Evolutionary conservation across 2,888 invertebrate genomes (phyloP).

Genomic region (Liposcelis brunnea): DNA sequence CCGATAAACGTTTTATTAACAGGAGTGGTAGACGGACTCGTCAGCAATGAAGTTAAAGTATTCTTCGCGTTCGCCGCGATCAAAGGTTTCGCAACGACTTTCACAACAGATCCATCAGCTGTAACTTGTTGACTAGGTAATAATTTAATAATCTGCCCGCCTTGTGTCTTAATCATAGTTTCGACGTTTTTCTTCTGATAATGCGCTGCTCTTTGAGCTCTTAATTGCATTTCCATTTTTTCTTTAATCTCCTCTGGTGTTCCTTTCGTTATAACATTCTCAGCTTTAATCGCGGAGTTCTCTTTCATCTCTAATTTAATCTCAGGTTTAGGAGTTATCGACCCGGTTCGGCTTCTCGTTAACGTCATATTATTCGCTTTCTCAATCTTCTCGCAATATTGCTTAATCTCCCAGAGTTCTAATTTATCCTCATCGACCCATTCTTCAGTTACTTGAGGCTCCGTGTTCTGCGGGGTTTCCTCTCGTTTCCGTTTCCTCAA

Average conservation of each 20-base stretch:
- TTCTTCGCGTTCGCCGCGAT: conserved; percentile 28
- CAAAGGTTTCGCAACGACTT: conserved; percentile 40
- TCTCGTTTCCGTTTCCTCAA: conserved; percentile 81
- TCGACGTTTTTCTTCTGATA: conserved; percentile 70
- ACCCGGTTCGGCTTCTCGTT: conserved; percentile 10
- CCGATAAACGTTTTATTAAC: conserved; percentile 50
- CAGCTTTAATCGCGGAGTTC: conserved; percentile 7
- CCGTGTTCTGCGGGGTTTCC: conserved; percentile 85
- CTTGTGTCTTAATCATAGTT: conserved; percentile 25
- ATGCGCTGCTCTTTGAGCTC: conserved; percentile 73
- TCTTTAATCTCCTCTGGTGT: conserved; percentile 65
- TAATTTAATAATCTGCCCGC: conserved; percentile 34
- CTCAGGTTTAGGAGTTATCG: conserved; percentile 10
- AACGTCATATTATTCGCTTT: conserved; percentile 9
- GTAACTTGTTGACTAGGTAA: conserved; percentile 23
- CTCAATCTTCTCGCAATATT: conserved; percentile 58
- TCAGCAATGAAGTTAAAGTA: conserved; percentile 43
- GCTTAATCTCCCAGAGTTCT: conserved; percentile 91
- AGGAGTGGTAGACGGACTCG: conserved; percentile 36
- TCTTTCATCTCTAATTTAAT: conserved; percentile 5
- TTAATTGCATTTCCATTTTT: conserved; percentile 79
- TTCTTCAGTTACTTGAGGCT: conserved; percentile 85
- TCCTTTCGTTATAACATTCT: conserved; percentile 21
- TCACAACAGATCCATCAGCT: conserved; percentile 17
- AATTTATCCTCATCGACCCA: conserved; percentile 94